Conservation (phyloP, 2,113 vertebrate genomes). For the Oncorhynchus nerka region DNA sequence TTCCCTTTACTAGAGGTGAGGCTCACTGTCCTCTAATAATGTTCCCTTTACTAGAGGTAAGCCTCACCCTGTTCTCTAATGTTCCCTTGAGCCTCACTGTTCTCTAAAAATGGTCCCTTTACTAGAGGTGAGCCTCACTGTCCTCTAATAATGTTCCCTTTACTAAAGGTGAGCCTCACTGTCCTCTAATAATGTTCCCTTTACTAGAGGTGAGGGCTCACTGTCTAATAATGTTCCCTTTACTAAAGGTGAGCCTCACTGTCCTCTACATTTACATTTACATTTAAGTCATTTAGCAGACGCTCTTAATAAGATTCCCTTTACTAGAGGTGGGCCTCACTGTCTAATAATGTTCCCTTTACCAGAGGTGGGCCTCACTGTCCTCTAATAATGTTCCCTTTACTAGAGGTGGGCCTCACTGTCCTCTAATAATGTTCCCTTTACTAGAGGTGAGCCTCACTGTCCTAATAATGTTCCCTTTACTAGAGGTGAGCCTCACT, state of each 20-base stretch:
- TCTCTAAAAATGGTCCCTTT: conserved; percentile 79
- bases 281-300: too few species aligned
- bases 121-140: conserved; percentile 79
- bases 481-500: conserved; percentile 82
- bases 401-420: conserved; percentile 82
- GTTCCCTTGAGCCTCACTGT: conserved; percentile 72
- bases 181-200: conserved; percentile 74
- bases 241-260: conserved; percentile 82
- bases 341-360: conserved; percentile 79
- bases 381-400: conserved; percentile 76
- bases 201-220: conserved; percentile 84
- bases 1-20: conserved; percentile 92
- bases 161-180: conserved; percentile 82
- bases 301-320: conserved; percentile 81
- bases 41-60: conserved; percentile 92
- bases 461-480: conserved; percentile 76
- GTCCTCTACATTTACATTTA: too few species aligned
- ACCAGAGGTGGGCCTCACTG: conserved; percentile 79
- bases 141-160: conserved; percentile 77
- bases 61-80: conserved; percentile 43
- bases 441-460: conserved; percentile 83
- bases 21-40: conserved; percentile 35
- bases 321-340: conserved; percentile 83
- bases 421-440: conserved; percentile 74
- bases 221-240: conserved; percentile 76